Base-by-base conservation (phyloP, 2,888 invertebrate genomes). In the Pyrgus malvae region DNA sequence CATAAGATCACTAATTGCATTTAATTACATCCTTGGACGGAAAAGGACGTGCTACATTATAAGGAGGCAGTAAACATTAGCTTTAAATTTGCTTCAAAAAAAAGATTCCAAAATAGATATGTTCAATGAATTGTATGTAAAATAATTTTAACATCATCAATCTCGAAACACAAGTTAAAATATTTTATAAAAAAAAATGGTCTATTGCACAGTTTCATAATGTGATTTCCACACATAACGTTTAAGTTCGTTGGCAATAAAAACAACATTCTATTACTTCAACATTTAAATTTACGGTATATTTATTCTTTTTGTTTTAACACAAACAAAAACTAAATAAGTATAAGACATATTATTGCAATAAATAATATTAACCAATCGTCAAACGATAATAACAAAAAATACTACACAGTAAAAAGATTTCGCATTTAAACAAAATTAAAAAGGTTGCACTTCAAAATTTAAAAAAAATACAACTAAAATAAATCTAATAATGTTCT, bases 361-460 rank as follows among this genome's bases (percentile, higher is more conserved):
- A 65, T 64, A 76, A 57, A 67, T 68, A 78, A 27, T 19, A n/a
- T 7, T 23, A 40, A 67, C 79, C n/a, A 76, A 80, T 85, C 85
- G 83, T 86, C 79, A 72, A 41, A 85, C 85, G 83, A 85, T 80
- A 78, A 83, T 83, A 83, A 84, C 80, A 70, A 71, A 44, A 68
- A 59, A 48, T 45, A 55, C 14, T 35, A 46, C 23, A 55, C 21
- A 51, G 44, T 57, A 42, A 46, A 44, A 46, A 58, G 58, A 44
- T 35, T 51, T 41, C 53, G 41, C 25, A 37, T 14, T 48, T 12
- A 31, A 40, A 45, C 12, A 49, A 57, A 23, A 11, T 16, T 16
- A 42, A 51, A 51, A 14, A 7, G 21, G 14, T 41, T n/a, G n/a
- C n/a, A 48, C 38, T 35, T 23, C 12, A 40, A 40, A 40, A 25